phyloP scores from a whole-genome alignment of 2,797 vertebrate species.

The Neosilurus mollespiculum region DNA sequence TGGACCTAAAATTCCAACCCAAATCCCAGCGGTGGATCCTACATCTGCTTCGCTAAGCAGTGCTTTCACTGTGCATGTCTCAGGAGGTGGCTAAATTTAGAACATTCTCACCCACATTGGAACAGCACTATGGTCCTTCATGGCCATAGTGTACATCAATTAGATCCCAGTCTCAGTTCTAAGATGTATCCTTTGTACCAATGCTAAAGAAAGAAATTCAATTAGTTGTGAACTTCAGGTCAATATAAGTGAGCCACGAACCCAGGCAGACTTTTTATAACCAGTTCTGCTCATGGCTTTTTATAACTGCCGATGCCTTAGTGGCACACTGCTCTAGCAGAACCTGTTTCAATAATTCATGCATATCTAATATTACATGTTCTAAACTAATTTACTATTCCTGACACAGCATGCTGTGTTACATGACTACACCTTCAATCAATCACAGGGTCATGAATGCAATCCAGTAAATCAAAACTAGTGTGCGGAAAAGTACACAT shows the following conservation, averaged over 20 bases:
- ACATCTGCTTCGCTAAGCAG: conserved; percentile 20
- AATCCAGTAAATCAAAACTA: conserved; percentile 14
- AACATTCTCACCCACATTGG: conserved; percentile 36
- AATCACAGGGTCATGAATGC: not conserved
- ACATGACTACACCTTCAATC: not conserved
- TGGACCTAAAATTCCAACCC: conserved; percentile 10
- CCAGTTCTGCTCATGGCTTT: conserved; percentile 3
- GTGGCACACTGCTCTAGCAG: conserved; percentile 5
- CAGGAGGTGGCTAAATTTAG: conserved; percentile 34
- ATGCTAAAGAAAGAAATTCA: conserved; percentile 46
- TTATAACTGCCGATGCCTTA: not conserved
- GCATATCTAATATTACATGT: conserved; percentile 39
- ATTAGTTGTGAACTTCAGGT: conserved; percentile 38
- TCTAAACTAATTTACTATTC: conserved; percentile 27
- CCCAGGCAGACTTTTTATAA: conserved; percentile 10
- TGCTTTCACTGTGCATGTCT: conserved; percentile 13
- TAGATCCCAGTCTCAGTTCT: conserved; percentile 28
- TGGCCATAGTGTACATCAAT: conserved; percentile 34
- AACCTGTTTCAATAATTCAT: conserved; percentile 28
- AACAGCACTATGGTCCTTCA: conserved; percentile 30
- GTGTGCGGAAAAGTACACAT: not conserved
- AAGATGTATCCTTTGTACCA: conserved; percentile 14
- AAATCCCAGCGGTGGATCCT: conserved; percentile 31
- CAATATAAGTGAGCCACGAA: conserved; percentile 38
- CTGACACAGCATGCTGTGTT: conserved; percentile 5